Conservation (phyloP, 2,888 invertebrate species). For the Brachycybe producta region DNA sequence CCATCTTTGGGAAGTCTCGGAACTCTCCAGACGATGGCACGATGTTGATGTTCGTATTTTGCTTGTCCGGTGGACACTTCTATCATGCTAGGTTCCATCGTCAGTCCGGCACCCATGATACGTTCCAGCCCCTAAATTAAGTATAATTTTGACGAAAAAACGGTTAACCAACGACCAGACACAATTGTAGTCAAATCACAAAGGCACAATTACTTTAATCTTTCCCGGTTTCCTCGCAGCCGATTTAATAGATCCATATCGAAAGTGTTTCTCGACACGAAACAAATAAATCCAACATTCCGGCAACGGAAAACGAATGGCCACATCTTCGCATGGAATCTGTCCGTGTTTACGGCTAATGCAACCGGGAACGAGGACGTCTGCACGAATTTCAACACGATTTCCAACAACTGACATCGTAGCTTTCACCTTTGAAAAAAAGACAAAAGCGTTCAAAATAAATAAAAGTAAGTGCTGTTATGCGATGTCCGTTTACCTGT, state of each 20-base stretch:
- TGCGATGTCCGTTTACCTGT: slow-evolving; percentile 45
- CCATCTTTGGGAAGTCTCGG: slow-evolving; percentile 94
- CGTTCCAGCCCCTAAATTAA: slow-evolving; percentile 58
- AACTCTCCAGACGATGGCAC: slow-evolving; percentile 96
- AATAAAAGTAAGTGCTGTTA: neutral
- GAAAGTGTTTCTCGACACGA: slow-evolving; percentile 93
- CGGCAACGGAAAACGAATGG: slow-evolving; percentile 90
- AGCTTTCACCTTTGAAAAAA: slow-evolving; percentile 21
- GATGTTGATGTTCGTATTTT: slow-evolving; percentile 97
- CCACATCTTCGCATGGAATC: slow-evolving; percentile 94
- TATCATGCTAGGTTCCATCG: slow-evolving; percentile 77
- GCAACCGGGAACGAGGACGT: slow-evolving; percentile 92
- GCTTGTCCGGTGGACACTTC: slow-evolving; percentile 94
- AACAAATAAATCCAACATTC: slow-evolving; percentile 99
- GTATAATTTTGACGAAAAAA: neutral
- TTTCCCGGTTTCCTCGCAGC: slow-evolving; percentile 47
- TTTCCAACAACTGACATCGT: slow-evolving; percentile 28
- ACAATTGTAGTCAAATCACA: neutral
- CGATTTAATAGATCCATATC: slow-evolving; percentile 93
- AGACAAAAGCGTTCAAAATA: slow-evolving; percentile 9
- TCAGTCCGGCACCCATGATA: slow-evolving; percentile 80
- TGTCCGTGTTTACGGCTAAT: slow-evolving; percentile 90
- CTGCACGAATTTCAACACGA: slow-evolving; percentile 86
- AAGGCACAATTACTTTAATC: slow-evolving; percentile 35
- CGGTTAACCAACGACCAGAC: neutral